Percentiles rank a stretch among this genome's conserved stretches.
Conservation (phyloP, 2,888 invertebrate species). For the Drosophila pseudotakahashii region DNA sequence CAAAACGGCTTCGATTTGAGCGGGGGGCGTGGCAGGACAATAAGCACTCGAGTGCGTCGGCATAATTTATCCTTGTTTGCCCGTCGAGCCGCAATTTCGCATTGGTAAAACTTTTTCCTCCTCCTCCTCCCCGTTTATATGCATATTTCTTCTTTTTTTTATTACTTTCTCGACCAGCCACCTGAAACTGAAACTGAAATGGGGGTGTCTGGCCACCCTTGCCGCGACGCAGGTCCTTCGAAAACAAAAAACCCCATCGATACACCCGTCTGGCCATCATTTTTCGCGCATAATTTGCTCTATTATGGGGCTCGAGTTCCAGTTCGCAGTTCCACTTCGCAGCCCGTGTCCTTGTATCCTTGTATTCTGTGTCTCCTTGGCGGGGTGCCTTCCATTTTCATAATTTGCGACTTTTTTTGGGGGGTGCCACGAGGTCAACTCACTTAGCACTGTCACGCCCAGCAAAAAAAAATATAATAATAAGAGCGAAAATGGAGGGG, state of each 20-base stretch:
- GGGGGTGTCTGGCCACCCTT: slow-evolving; percentile 18
- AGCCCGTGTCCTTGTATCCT: slow-evolving; percentile 6
- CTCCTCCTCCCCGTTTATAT: neutral
- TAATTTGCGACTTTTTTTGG: slow-evolving; percentile 58
- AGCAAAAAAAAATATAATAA: slow-evolving; percentile 16
- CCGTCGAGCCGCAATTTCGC: slow-evolving; percentile 47
- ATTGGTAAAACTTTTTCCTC: slow-evolving; percentile 52
- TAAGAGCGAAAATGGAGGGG: slow-evolving; percentile 1
- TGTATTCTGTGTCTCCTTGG: neutral
- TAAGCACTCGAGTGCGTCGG: slow-evolving; percentile 79
- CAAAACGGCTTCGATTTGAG: slow-evolving; percentile 62
- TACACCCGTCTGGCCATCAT: slow-evolving; percentile 57
- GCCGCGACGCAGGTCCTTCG: slow-evolving; percentile 3
- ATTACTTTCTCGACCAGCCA: slow-evolving; percentile 10
- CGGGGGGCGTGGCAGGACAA: slow-evolving; percentile 57
- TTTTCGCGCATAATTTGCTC: slow-evolving; percentile 78
- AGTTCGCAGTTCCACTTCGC: neutral
- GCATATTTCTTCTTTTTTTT: neutral
- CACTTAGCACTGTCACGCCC: slow-evolving; percentile 73
- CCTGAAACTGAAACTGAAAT: slow-evolving; percentile 9
- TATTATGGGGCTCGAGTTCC: slow-evolving; percentile 59
- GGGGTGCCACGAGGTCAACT: slow-evolving; percentile 44
- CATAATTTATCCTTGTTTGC: slow-evolving; percentile 77
- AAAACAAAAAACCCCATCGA: slow-evolving; percentile 30
- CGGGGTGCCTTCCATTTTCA: slow-evolving; percentile 64